phyloP scores from a whole-genome alignment of 2,113 vertebrate species.

The Macroglossus sobrinus region DNA sequence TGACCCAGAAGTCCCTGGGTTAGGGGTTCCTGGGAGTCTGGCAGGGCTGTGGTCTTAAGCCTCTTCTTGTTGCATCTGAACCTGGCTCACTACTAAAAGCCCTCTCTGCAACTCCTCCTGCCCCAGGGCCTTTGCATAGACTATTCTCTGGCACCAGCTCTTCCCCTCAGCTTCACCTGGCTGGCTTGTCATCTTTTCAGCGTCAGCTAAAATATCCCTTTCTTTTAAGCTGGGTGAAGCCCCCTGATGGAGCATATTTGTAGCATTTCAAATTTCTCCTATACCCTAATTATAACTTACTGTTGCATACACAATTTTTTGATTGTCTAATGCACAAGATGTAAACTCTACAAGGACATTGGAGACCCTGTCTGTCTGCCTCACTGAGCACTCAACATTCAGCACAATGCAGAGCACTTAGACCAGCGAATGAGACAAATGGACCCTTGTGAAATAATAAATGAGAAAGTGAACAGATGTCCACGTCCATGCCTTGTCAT shows the following conservation, averaged over 20 bases:
- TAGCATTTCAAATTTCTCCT: background rate
- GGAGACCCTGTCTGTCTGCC: background rate
- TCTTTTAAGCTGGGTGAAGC: background rate
- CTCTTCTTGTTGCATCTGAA: no score
- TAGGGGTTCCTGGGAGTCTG: background rate
- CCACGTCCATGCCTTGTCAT: background rate
- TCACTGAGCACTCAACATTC: background rate
- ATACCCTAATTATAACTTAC: background rate
- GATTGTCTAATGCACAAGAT: background rate
- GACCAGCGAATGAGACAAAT: background rate
- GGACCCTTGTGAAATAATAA: background rate
- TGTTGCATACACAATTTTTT: background rate
- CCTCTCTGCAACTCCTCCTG: background rate
- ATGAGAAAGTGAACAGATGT: background rate
- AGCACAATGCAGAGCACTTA: background rate
- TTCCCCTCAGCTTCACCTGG: background rate
- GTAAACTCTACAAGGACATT: background rate
- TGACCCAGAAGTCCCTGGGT: background rate
- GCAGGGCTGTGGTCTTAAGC: background rate
- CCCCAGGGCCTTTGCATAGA: constrained; percentile 8
- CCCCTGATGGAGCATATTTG: background rate
- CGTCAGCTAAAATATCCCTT: background rate
- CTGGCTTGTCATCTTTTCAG: background rate
- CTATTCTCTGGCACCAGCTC: background rate
- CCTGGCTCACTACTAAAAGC: background rate